A percentile compares a stretch with the other conserved stretches of the same genome.
Conservation (phyloP, 2,888 invertebrate species). For the Chalcosyrphus nemorum region DNA sequence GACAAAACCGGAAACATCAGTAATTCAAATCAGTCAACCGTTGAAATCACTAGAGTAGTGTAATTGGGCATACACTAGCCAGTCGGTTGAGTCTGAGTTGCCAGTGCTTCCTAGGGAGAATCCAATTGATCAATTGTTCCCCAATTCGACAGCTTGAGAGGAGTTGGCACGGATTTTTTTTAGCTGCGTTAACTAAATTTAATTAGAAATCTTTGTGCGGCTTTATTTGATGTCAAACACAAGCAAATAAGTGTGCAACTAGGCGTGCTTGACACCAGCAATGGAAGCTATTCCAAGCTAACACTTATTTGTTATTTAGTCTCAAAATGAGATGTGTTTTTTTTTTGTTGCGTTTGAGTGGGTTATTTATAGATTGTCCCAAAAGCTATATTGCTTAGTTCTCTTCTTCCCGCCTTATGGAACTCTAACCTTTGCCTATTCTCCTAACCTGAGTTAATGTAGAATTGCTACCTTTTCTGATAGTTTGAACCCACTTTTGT, state of each 20-base stretch:
- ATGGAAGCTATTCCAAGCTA: not conserved
- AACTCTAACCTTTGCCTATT: too few relatives aligned
- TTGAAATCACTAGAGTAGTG: conserved; percentile 66
- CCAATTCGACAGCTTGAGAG: conserved; percentile 18
- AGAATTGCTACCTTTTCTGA: too few relatives aligned
- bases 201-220: not conserved
- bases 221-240: not conserved
- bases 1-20: conserved; percentile 73
- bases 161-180: not conserved
- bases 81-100: conserved; percentile 2
- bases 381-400: too few relatives aligned
- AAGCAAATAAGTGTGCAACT: not conserved
- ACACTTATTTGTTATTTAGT: not conserved
- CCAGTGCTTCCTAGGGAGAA: not conserved
- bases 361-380: too few relatives aligned
- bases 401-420: too few relatives aligned
- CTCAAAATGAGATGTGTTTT: too few relatives aligned
- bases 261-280: not conserved
- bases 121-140: conserved; percentile 29
- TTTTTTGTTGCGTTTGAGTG: too few relatives aligned
- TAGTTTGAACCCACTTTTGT: too few relatives aligned
- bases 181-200: not conserved
- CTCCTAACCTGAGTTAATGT: too few relatives aligned
- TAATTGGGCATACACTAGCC: conserved; percentile 52
- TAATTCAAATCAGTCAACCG: conserved; percentile 73